phyloP scores from a whole-genome alignment of 1,140 invertebrate genomes.

The Asobara japonica region DNA sequence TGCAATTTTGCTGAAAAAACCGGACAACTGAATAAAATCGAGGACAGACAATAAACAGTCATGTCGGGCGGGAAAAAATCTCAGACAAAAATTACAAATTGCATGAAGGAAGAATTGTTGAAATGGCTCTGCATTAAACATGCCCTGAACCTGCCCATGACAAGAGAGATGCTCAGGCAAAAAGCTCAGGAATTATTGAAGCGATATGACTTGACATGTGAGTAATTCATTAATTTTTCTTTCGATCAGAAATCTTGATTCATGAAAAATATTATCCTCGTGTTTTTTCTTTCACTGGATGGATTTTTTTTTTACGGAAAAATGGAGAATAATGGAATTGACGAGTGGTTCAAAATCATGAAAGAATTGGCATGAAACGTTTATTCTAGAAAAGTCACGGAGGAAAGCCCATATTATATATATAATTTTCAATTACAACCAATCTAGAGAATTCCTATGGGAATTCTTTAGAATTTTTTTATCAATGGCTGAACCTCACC shows the following conservation, averaged over 20 bases:
- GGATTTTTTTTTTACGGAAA: not conserved
- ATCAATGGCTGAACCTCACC: not conserved
- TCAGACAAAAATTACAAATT: not conserved
- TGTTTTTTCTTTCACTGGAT: not conserved
- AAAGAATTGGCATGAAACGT: too few relatives aligned
- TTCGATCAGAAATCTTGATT: not conserved
- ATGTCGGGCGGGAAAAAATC: constrained; percentile 27
- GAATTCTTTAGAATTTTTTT: too few relatives aligned
- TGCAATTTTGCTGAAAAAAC: not conserved
- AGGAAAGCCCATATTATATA: too few relatives aligned
- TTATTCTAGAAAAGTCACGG: too few relatives aligned
- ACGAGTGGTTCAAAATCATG: too few relatives aligned
- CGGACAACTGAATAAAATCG: too few relatives aligned
- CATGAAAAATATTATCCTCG: not conserved
- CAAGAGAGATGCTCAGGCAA: constrained; percentile 38
- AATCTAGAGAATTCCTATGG: too few relatives aligned
- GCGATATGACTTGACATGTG: constrained; percentile 39
- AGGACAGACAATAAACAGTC: too few relatives aligned
- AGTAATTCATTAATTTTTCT: constrained; percentile 11
- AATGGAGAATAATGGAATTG: not conserved
- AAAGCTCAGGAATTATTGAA: constrained; percentile 48
- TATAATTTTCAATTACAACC: too few relatives aligned
- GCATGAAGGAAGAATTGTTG: constrained; percentile 46
- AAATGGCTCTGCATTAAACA: constrained; percentile 52
- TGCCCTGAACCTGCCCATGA: constrained; percentile 46